phyloP scores from a whole-genome alignment of 2,888 invertebrate species.

The Hyposoter dolosus region DNA sequence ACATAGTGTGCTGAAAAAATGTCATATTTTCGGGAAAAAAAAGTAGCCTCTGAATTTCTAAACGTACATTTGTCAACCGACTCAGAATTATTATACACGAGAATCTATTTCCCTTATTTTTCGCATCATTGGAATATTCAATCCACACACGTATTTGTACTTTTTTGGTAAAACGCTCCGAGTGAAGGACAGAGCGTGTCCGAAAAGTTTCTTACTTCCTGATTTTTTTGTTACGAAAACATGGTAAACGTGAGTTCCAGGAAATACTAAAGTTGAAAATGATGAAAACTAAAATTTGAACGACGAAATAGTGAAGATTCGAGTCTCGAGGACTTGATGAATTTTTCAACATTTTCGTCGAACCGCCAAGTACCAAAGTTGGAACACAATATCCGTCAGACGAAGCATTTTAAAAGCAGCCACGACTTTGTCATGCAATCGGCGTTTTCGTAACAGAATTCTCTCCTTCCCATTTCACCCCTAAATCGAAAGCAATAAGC shows the following conservation, averaged over 20 bases:
- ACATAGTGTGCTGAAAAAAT: slow-evolving; percentile 42
- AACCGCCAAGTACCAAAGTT: neutral
- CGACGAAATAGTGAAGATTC: neutral
- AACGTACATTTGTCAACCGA: slow-evolving; percentile 33
- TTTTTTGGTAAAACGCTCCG: slow-evolving; percentile 36
- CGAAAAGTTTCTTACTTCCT: slow-evolving; percentile 9
- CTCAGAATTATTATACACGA: slow-evolving; percentile 27
- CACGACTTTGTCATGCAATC: too few species aligned
- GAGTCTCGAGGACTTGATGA: neutral
- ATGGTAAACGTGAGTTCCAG: neutral
- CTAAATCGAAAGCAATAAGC: slow-evolving; percentile 2
- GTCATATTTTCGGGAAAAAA: slow-evolving; percentile 1
- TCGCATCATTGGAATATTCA: slow-evolving; percentile 34
- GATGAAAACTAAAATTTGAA: neutral
- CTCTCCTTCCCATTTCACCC: neutral
- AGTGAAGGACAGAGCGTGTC: slow-evolving; percentile 41
- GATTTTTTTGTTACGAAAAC: neutral
- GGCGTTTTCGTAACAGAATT: neutral
- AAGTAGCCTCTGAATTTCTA: slow-evolving; percentile 14
- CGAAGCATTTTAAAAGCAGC: neutral
- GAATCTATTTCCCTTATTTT: slow-evolving; percentile 39
- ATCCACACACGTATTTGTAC: neutral
- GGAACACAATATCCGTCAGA: neutral
- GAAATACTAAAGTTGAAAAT: neutral
- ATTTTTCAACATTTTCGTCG: neutral